Conservation (phyloP, 1,140 invertebrate genomes). For the Drosophila teissieri region DNA sequence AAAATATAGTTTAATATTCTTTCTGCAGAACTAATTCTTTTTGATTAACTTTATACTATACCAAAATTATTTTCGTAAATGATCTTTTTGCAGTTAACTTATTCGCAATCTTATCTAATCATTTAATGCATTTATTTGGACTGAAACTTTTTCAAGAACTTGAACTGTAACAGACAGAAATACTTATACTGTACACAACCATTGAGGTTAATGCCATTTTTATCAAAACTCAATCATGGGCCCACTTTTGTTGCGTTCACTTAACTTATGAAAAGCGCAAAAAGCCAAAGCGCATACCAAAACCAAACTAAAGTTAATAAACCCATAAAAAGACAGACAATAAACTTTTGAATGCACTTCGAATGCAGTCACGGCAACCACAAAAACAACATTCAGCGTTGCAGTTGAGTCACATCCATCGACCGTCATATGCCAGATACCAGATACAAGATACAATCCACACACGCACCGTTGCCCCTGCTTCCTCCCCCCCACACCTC, state of each 20-base stretch:
- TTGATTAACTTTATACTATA: too few species aligned
- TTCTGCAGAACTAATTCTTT: too few species aligned
- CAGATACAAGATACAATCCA: conserved; percentile 51
- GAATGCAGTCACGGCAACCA: conserved; percentile 51
- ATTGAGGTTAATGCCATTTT: not conserved
- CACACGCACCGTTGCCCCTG: conserved; percentile 38
- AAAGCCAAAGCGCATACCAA: conserved; percentile 39
- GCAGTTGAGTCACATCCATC: conserved; percentile 72
- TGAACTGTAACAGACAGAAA: not conserved
- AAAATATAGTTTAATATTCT: too few species aligned
- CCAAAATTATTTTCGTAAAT: not conserved
- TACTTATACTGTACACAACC: not conserved
- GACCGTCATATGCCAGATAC: conserved; percentile 35
- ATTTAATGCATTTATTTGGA: not conserved
- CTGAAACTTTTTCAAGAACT: not conserved
- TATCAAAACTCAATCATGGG: not conserved
- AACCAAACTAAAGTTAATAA: conserved; percentile 67
- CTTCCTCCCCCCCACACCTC: not conserved
- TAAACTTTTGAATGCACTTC: conserved; percentile 75
- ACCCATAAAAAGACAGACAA: conserved; percentile 71
- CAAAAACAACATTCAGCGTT: conserved; percentile 31
- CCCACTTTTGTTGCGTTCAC: conserved; percentile 9
- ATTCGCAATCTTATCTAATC: conserved; percentile 1
- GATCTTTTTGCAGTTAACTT: not conserved
- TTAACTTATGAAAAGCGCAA: conserved; percentile 28